Conservation (phyloP, 1,140 invertebrate species). For the Cyrtorhinus lividipennis region DNA sequence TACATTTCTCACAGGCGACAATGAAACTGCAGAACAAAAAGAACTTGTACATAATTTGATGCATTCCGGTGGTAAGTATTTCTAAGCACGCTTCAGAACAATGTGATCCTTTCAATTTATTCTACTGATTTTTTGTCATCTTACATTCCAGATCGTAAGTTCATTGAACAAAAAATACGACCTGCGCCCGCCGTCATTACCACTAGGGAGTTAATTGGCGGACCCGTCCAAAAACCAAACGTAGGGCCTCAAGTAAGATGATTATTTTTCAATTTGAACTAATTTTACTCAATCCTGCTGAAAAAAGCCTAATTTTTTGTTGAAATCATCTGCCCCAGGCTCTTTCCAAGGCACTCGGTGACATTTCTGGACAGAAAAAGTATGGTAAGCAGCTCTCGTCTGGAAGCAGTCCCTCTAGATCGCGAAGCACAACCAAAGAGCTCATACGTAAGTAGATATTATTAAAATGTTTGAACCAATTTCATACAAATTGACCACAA, state of each 20-base stretch:
- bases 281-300: slow-evolving; percentile 26
- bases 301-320: too few relatives aligned
- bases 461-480: too few relatives aligned
- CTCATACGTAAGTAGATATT: slow-evolving; percentile 52
- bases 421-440: slow-evolving; percentile 79
- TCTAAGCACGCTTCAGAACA: too few relatives aligned
- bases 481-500: background rate
- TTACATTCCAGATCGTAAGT: slow-evolving; percentile 57
- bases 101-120: too few relatives aligned
- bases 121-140: too few relatives aligned
- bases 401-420: slow-evolving; percentile 57
- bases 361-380: slow-evolving; percentile 40
- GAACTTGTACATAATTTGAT: slow-evolving; percentile 70
- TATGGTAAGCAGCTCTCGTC: slow-evolving; percentile 47
- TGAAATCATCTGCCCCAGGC: slow-evolving; percentile 21
- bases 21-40: slow-evolving; percentile 60
- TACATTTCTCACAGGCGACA: slow-evolving; percentile 39
- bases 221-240: background rate
- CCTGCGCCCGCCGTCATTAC: slow-evolving; percentile 55
- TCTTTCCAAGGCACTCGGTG: slow-evolving; percentile 2
- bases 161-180: slow-evolving; percentile 64
- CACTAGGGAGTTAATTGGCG: slow-evolving; percentile 33
- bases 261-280: background rate
- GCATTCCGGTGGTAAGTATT: slow-evolving; percentile 56
- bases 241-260: background rate